Evolutionary conservation across 2,113 vertebrate genomes (phyloP).

Genomic region (Ascaphus truei): DNA sequence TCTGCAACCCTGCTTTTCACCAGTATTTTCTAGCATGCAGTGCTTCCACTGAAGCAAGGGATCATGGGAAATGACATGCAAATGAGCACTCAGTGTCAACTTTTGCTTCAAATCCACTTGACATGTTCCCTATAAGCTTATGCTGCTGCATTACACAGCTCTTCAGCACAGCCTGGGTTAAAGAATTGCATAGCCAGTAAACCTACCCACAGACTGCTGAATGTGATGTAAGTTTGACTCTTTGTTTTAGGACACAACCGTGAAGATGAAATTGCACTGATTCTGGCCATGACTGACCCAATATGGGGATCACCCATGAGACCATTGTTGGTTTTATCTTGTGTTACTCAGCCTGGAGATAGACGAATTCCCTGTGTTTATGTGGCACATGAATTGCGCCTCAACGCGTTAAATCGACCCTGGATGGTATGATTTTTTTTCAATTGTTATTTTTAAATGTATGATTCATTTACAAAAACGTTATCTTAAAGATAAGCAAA

Average conservation of each 20-base stretch:
- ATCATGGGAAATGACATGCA: no score
- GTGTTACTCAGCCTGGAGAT: conserved; percentile 62
- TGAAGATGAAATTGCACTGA: conserved; percentile 69
- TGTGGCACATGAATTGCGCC: conserved; percentile 75
- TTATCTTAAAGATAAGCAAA: neutral
- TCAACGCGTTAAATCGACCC: conserved; percentile 67
- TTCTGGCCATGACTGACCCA: conserved; percentile 75
- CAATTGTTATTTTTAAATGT: neutral
- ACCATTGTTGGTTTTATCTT: conserved; percentile 85
- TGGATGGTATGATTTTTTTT: conserved; percentile 78
- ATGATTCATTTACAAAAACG: neutral
- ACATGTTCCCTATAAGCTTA: no score
- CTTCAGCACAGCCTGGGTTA: no score
- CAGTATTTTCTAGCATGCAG: no score
- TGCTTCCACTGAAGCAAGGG: no score
- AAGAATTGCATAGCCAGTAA: no score
- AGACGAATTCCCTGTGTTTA: conserved; percentile 74
- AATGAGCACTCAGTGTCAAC: no score
- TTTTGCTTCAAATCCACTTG: no score
- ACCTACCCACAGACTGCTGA: no score
- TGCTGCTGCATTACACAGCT: no score
- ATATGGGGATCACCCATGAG: conserved; percentile 57
- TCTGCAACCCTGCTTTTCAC: no score
- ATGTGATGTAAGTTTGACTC: neutral
- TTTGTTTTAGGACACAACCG: conserved; percentile 64